A percentile compares a stretch with the other conserved stretches of the same genome.
Conservation (phyloP, 2,113 vertebrate genomes). For the Herpailurus yagouaroundi region DNA sequence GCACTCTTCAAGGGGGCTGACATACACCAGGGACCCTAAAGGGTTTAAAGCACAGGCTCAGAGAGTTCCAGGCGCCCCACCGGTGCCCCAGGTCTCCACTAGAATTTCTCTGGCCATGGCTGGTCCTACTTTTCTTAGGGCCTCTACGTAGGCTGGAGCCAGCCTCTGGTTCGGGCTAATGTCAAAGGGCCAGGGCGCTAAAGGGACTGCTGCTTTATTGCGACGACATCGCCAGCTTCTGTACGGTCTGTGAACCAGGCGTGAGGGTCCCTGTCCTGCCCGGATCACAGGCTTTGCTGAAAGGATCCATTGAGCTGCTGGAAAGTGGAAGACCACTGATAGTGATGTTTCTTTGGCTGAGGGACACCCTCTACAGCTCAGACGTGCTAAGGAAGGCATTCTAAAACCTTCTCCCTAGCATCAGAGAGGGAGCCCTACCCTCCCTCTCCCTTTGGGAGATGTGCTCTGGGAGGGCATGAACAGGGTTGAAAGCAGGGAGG, state of each 20-base stretch:
- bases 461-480: neutral
- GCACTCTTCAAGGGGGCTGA: neutral
- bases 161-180: neutral
- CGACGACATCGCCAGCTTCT: neutral
- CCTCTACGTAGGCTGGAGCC: neutral
- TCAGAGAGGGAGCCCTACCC: neutral
- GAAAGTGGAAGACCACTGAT: neutral
- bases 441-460: neutral
- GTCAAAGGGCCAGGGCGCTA: neutral
- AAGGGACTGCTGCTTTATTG: rapidly evolving
- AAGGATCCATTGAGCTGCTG: neutral
- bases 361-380: neutral
- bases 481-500: rapidly evolving
- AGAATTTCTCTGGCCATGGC: neutral
- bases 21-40: neutral
- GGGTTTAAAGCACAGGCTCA: neutral
- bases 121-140: neutral
- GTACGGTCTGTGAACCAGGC: neutral
- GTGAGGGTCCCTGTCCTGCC: rapidly evolving
- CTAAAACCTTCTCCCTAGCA: neutral
- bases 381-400: neutral
- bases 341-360: neutral
- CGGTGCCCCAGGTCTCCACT: rapidly evolving
- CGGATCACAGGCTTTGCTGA: neutral
- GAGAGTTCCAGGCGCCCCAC: neutral